Evolutionary conservation across 2,113 vertebrate genomes (phyloP), one percentile per base, ranked within the genome.

Genomic region (Eira barbara): DNA sequence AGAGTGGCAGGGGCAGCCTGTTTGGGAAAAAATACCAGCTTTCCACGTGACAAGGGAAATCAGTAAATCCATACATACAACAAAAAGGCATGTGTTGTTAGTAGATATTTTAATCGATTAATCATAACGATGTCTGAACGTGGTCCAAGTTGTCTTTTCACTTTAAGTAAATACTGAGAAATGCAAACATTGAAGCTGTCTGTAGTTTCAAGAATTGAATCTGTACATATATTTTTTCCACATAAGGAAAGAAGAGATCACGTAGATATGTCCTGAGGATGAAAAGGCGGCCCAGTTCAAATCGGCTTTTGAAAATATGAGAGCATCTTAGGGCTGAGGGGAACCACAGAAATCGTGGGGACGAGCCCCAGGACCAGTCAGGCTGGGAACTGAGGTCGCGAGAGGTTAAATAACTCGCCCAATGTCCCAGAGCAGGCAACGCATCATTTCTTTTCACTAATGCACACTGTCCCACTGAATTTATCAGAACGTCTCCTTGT

Each of bases 151-250:
- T 94, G 49, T 78, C 92, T 89, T 95, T 97, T 91, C 94, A 31
- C 79, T 97, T 96, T 89, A 59, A 39, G 52, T 52, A 91, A 97
- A 88, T 97, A 97, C 74, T 97, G 89, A 98, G 93, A 92, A 97
- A 85, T 95, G 93, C 27, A 36, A 93, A 67, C 82, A 94, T 89
- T 95, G 87, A 98, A 97, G 96, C 65, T 97, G 57, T 84, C 83
- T 97, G 6, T 31, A 65, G 29, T 65, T 65, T 63, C 61, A 14
- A 63, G 27, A 27, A 14, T 76, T 73, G 45, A 98, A 79, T 55
- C 31, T 59, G 39, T 55, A 57, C 27, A 31, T 61, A 34, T 39
- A 47, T 96, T 57, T 93, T 82, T 9, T 85, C 59, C 34, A 82
- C 21, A 15, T 71, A 83, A 29, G 87, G 36, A 82, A 94, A 94